Base-by-base conservation (phyloP, 1,140 invertebrate species). In the Macrosteles quadrilineatus region DNA sequence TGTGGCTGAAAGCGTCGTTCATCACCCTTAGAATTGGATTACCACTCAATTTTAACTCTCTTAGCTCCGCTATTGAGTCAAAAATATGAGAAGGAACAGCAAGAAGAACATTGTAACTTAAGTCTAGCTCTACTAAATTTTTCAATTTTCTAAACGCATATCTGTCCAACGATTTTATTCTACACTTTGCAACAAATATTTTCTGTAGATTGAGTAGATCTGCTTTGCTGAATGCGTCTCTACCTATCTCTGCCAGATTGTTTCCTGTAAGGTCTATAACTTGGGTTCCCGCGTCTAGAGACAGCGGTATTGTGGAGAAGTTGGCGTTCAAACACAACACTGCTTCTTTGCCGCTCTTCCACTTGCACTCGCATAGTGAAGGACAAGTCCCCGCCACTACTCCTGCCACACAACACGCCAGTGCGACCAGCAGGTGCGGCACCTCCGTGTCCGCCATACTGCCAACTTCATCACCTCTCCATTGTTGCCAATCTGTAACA, bases 281-380 rank as follows among this genome's bases (percentile, higher is more conserved):
- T 79, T 94, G 91, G 6, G 91, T 93, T 45, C 88, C 90, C 47
- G 86, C 83, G 75, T 91, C 89, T 43, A 94, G 82, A 62, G 86
- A 84, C 21, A 80, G 77, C 3, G 91, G 92, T 47, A 94, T 84
- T 72, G 83, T 82, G 57, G 85, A 86, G 64, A 94, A 83, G 75
- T 90, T 90, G 67, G 88, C 87, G 76, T 87, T 86, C 66, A 85
- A 82, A 81, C 91, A 94, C 70, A 91, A 84, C 47, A 90, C 91
- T 30, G 90, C 91, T 80, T 92, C 90, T 80, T 94, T 94, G 72
- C 91, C 91, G 76, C 87, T 88, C 77, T 91, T 90, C 92, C 92
- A 94, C 79, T 92, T 92, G 82, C 92, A 93, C 78, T 92, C 89
- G 81, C 92, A 94, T 71, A 87, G 83, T 57, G 83, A 83, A 29